Conservation (phyloP, 1,140 invertebrate species). For the Lepidurus couesii region DNA sequence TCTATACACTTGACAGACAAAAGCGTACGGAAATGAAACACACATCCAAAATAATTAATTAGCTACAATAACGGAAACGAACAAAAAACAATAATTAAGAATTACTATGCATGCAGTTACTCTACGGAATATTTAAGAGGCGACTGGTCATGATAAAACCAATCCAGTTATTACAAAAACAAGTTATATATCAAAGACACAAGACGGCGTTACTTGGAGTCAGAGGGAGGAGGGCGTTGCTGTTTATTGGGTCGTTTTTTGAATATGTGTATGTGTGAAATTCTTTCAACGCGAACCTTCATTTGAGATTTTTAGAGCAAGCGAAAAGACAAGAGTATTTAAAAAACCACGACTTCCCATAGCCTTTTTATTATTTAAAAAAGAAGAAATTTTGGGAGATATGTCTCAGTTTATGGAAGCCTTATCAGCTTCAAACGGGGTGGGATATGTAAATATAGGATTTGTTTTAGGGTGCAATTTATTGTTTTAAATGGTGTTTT, state of each 20-base stretch:
- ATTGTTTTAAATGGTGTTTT: neutral
- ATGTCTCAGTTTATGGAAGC: neutral
- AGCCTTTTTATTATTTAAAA: neutral
- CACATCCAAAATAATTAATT: slow-evolving; percentile 24
- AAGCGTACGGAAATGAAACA: neutral
- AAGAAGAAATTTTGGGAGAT: neutral
- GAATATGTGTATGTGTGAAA: neutral
- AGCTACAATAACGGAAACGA: slow-evolving; percentile 31
- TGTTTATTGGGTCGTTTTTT: slow-evolving; percentile 15
- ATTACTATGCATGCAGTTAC: neutral
- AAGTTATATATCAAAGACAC: slow-evolving; percentile 35
- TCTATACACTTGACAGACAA: too few species aligned
- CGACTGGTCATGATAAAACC: neutral
- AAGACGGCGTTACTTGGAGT: slow-evolving; percentile 47
- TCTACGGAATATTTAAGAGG: slow-evolving; percentile 2
- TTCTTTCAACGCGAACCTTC: slow-evolving; percentile 5
- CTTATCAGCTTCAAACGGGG: neutral
- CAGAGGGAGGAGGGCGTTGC: slow-evolving; percentile 43
- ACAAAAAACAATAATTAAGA: slow-evolving; percentile 20
- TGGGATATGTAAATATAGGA: neutral
- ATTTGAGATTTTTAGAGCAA: neutral
- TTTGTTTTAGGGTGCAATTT: neutral
- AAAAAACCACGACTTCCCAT: neutral
- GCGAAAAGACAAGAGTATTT: neutral
- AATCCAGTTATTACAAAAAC: slow-evolving; percentile 37